phyloP scores from a whole-genome alignment of 2,113 vertebrate species.

The Cyprinodon tularosa region DNA sequence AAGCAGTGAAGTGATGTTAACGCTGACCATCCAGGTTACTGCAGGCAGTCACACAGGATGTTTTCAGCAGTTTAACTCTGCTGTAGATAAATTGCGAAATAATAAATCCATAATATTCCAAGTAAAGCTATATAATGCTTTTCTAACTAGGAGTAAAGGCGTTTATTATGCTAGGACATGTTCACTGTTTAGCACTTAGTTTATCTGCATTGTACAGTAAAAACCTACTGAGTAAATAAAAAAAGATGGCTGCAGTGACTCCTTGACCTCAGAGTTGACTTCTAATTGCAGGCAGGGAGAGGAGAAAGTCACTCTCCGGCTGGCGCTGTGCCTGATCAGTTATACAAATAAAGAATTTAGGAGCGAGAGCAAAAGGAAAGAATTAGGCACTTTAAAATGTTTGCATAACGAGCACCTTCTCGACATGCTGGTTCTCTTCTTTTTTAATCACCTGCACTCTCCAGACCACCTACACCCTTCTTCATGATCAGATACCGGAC shows the following conservation, averaged over 20 bases:
- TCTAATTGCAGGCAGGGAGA: conserved; percentile 61
- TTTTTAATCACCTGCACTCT: conserved; percentile 84
- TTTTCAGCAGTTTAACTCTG: conserved; percentile 3
- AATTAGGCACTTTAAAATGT: conserved; percentile 80
- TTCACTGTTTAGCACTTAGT: conserved; percentile 51
- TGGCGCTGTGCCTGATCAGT: conserved; percentile 58
- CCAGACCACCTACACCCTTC: conserved; percentile 85
- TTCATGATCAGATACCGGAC: conserved; percentile 81
- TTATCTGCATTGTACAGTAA: conserved; percentile 50
- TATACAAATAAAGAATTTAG: conserved; percentile 76
- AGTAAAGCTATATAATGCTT: conserved; percentile 57
- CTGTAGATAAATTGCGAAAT: conserved; percentile 23
- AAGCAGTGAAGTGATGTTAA: conserved; percentile 13
- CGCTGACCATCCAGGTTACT: background rate
- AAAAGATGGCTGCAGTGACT: conserved; percentile 55
- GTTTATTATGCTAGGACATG: conserved; percentile 48
- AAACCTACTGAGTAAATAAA: conserved; percentile 62
- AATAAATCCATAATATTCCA: conserved; percentile 51
- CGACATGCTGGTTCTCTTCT: conserved; percentile 67
- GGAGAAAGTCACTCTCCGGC: conserved; percentile 53
- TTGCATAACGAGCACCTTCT: conserved; percentile 83
- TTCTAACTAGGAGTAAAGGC: conserved; percentile 65
- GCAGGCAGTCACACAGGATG: background rate
- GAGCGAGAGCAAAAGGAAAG: conserved; percentile 68
- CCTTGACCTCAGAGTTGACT: conserved; percentile 72